Evolutionary conservation across 2,113 vertebrate species (phyloP).

Genomic region (Henicopernis longicauda): DNA sequence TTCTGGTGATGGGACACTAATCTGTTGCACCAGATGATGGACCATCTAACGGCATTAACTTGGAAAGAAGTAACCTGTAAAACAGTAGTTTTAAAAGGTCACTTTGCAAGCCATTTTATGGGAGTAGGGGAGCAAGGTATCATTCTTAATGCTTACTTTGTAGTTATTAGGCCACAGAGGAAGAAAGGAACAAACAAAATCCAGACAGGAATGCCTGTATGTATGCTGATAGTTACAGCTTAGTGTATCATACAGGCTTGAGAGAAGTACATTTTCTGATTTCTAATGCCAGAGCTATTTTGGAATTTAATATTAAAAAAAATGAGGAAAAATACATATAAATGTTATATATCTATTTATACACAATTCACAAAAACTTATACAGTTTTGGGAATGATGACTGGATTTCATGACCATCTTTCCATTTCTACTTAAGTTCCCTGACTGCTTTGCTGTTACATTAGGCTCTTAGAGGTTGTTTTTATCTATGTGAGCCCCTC

Average conservation of each 20-base stretch:
- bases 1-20: not conserved
- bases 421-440: not conserved
- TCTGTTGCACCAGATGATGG: not conserved
- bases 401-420: not conserved
- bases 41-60: not conserved
- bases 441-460: not conserved
- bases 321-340: not conserved
- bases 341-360: not conserved
- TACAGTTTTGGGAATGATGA: not conserved
- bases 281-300: not conserved
- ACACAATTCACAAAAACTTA: not conserved
- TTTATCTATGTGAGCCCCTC: not conserved
- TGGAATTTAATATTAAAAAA: not conserved
- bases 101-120: not conserved
- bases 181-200: not conserved
- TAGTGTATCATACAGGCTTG: not conserved
- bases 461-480: not conserved
- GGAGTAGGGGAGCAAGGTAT: not conserved
- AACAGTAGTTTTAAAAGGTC: not conserved
- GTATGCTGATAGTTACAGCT: not conserved
- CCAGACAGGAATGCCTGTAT: not conserved
- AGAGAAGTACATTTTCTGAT: not conserved
- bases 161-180: not conserved
- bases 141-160: not conserved
- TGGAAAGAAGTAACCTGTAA: not conserved